Evolutionary conservation across 2,797 vertebrate genomes (phyloP).

Genomic region (Microctenopoma stevenorrisi): DNA sequence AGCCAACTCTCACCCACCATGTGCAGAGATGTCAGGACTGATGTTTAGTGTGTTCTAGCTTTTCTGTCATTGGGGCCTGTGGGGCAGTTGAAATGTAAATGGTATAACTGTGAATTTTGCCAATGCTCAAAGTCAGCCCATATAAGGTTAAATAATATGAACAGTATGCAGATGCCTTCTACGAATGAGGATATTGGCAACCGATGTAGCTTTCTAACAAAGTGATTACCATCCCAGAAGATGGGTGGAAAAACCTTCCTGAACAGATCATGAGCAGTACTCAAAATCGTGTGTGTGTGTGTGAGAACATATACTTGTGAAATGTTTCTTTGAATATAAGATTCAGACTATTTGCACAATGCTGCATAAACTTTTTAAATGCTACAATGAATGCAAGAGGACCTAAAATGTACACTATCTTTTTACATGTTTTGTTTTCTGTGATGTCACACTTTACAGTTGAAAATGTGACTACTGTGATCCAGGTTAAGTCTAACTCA

Average conservation of each 20-base stretch:
- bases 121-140: slow-evolving; percentile 12
- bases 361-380: slow-evolving; percentile 37
- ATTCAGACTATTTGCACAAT: slow-evolving; percentile 58
- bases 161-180: slow-evolving; percentile 25
- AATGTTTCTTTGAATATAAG: slow-evolving; percentile 36
- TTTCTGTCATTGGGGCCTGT: slow-evolving; percentile 37
- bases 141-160: slow-evolving; percentile 10
- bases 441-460: slow-evolving; percentile 20
- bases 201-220: slow-evolving; percentile 43
- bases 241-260: neutral
- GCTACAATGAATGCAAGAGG: slow-evolving; percentile 47
- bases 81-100: neutral
- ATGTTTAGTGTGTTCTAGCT: slow-evolving; percentile 47
- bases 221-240: too few species aligned
- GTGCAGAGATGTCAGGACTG: slow-evolving; percentile 28
- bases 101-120: slow-evolving; percentile 45
- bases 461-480: slow-evolving; percentile 22
- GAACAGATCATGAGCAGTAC: slow-evolving; percentile 25
- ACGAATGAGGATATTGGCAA: slow-evolving; percentile 35
- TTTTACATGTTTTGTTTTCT: slow-evolving; percentile 21
- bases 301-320: slow-evolving; percentile 23
- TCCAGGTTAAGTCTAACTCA: slow-evolving; percentile 16
- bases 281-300: slow-evolving; percentile 22
- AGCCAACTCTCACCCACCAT: slow-evolving; percentile 34
- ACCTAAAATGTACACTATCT: slow-evolving; percentile 30